Conservation (phyloP, 2,888 invertebrate genomes). For the Trilocha varians region DNA sequence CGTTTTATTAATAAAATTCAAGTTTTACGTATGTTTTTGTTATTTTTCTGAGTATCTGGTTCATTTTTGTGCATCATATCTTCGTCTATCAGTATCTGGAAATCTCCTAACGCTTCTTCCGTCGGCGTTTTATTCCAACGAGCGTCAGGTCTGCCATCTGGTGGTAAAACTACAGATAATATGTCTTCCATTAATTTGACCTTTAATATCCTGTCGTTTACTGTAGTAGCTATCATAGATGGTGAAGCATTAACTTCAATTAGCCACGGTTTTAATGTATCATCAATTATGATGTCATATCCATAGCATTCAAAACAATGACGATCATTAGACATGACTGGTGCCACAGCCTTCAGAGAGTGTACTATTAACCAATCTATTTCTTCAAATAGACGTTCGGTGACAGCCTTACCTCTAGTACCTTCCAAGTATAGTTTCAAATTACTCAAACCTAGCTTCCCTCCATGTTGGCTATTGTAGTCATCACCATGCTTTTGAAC, state of each 20-base stretch:
- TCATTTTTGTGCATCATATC: slow-evolving; percentile 81
- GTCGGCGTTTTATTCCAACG: slow-evolving; percentile 89
- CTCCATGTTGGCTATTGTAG: slow-evolving; percentile 94
- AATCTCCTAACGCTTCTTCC: slow-evolving; percentile 84
- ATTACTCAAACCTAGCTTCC: slow-evolving; percentile 95
- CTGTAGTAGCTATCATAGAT: slow-evolving; percentile 93
- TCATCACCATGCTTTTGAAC: slow-evolving; percentile 98
- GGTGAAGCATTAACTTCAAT: slow-evolving; percentile 98
- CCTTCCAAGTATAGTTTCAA: slow-evolving; percentile 91
- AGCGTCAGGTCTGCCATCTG: slow-evolving; percentile 90
- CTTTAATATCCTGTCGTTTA: slow-evolving; percentile 93
- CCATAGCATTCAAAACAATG: slow-evolving; percentile 97
- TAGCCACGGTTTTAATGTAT: slow-evolving; percentile 93
- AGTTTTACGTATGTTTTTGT: slow-evolving; percentile 12
- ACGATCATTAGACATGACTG: slow-evolving; percentile 93
- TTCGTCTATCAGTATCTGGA: slow-evolving; percentile 88
- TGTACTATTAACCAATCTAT: slow-evolving; percentile 94
- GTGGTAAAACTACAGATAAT: slow-evolving; percentile 90
- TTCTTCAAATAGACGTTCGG: slow-evolving; percentile 89
- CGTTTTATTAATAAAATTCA: not conserved
- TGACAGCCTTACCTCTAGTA: slow-evolving; percentile 89
- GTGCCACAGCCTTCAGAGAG: slow-evolving; percentile 92
- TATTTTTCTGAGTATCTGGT: slow-evolving; percentile 24
- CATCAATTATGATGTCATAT: slow-evolving; percentile 96
- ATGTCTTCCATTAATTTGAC: slow-evolving; percentile 95